phyloP scores from a whole-genome alignment of 2,797 vertebrate species.

The Micropoecilia bifurca region DNA sequence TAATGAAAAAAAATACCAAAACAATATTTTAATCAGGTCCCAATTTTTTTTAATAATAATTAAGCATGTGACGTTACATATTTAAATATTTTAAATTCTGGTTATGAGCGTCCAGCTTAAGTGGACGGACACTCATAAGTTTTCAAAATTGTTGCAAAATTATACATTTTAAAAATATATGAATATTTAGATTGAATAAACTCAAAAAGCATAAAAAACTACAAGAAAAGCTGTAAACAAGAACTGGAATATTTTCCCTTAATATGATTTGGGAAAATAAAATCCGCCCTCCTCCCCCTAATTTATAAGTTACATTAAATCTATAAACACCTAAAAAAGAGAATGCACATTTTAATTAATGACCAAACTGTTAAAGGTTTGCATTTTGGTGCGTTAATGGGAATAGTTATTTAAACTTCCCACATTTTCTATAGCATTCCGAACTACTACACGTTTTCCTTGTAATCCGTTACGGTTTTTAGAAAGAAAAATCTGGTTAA shows the following conservation, averaged over 20 bases:
- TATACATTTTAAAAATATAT: neutral
- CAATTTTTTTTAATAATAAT: neutral
- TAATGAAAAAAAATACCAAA: neutral
- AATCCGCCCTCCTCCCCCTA: fast-evolving
- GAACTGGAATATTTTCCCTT: neutral
- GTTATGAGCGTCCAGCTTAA: neutral
- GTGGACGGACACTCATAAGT: neutral
- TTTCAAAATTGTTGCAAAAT: neutral
- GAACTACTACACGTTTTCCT: neutral
- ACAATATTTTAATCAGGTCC: neutral
- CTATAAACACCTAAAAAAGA: neutral
- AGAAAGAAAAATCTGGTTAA: neutral
- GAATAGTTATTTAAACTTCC: neutral
- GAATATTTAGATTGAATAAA: neutral
- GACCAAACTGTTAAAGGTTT: neutral
- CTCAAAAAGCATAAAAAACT: neutral
- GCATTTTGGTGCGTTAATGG: neutral
- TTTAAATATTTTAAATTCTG: neutral
- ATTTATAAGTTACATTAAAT: neutral
- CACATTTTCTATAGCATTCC: neutral
- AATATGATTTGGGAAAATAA: neutral
- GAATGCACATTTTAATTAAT: neutral
- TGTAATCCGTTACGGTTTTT: too few species aligned
- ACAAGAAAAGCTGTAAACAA: neutral
- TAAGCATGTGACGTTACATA: neutral